Evolutionary conservation across 2,888 invertebrate species (phyloP).

Genomic region (Thymelicus sylvestris): DNA sequence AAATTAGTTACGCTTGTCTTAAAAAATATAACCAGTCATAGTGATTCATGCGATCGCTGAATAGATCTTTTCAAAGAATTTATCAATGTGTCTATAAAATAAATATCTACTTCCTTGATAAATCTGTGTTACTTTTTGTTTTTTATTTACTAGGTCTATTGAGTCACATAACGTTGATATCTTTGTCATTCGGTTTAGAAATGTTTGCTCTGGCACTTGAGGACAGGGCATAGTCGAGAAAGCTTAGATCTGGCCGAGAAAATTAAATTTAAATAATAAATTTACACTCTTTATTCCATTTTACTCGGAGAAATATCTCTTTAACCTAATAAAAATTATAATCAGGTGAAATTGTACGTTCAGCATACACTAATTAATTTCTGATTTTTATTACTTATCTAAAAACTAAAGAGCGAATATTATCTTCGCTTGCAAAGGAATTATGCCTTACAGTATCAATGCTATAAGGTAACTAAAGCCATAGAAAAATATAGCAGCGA

Average conservation of each 20-base stretch:
- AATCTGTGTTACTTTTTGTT: neutral
- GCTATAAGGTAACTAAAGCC: conserved; percentile 32
- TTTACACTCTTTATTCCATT: too few relatives aligned
- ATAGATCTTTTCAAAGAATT: conserved; percentile 7
- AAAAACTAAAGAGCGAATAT: neutral
- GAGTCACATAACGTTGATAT: neutral
- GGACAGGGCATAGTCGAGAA: neutral
- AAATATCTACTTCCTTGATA: conserved; percentile 6
- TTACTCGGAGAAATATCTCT: too few relatives aligned
- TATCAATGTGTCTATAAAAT: conserved; percentile 1
- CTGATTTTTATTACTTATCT: too few relatives aligned
- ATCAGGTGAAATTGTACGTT: too few relatives aligned
- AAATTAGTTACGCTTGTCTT: conserved; percentile 18
- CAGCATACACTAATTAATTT: too few relatives aligned
- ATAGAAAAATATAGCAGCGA: conserved; percentile 28
- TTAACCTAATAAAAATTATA: too few relatives aligned
- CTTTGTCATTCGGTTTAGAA: neutral
- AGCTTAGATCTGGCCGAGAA: neutral
- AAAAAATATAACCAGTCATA: conserved; percentile 15
- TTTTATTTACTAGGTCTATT: conserved; percentile 2
- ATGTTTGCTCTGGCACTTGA: neutral
- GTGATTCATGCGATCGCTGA: conserved; percentile 8
- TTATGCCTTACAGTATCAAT: conserved; percentile 22
- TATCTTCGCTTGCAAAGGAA: conserved; percentile 12
- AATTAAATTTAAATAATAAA: too few relatives aligned